Percentiles rank a stretch among this genome's conserved stretches.
Conservation (phyloP, 2,888 invertebrate species). For the Nineta flava region DNA sequence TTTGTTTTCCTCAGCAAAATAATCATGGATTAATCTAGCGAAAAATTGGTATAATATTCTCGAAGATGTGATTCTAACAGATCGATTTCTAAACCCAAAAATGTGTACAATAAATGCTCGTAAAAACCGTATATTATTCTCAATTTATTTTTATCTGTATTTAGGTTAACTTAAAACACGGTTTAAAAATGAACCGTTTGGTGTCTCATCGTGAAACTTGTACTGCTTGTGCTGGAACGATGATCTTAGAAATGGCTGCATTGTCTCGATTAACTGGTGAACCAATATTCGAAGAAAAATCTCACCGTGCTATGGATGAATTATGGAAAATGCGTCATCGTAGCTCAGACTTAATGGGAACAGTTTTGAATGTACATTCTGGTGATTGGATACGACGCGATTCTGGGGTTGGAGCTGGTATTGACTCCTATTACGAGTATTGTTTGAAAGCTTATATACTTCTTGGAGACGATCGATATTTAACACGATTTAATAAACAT, state of each 20-base stretch:
- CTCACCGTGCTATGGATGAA: constrained; percentile 90
- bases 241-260: constrained; percentile 95
- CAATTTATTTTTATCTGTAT: constrained; percentile 12
- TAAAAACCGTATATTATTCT: background rate
- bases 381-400: constrained; percentile 96
- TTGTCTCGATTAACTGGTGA: constrained; percentile 85
- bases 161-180: constrained; percentile 65
- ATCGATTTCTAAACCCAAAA: background rate
- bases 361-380: constrained; percentile 92
- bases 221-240: constrained; percentile 96
- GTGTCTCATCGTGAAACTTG: constrained; percentile 79
- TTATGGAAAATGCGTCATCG: constrained; percentile 89
- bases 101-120: background rate
- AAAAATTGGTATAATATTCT: too few relatives aligned
- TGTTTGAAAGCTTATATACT: constrained; percentile 94
- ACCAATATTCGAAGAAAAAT: constrained; percentile 84
- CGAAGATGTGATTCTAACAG: background rate
- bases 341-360: constrained; percentile 87
- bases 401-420: constrained; percentile 96
- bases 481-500: constrained; percentile 87
- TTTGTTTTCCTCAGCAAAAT: too few relatives aligned
- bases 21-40: too few relatives aligned
- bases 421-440: constrained; percentile 98
- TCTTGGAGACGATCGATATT: constrained; percentile 82
- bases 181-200: constrained; percentile 59